Conservation (phyloP, 2,113 vertebrate species). For the Dissostichus mawsoni region DNA sequence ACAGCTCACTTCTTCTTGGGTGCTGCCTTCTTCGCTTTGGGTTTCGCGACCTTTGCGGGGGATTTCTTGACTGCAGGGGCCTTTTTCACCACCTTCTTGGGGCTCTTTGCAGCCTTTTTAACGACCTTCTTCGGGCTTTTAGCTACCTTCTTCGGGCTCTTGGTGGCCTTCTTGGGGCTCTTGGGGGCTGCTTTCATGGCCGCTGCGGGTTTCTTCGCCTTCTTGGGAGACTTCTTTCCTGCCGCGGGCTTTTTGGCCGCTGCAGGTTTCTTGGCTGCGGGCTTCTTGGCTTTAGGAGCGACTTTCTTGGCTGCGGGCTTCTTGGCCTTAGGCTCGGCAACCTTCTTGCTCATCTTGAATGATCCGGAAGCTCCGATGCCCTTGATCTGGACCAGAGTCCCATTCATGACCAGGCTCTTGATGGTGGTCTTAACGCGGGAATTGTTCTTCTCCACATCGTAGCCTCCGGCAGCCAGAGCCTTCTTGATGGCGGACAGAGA, state of each 20-base stretch:
- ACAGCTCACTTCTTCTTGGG: not conserved
- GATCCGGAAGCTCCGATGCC: not conserved
- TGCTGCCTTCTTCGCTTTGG: not conserved
- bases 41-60: too few relatives aligned
- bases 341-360: conserved; percentile 6
- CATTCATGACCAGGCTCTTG: not conserved
- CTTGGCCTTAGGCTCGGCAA: not conserved
- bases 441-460: too few relatives aligned
- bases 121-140: too few relatives aligned
- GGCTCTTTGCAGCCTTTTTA: not conserved
- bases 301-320: not conserved
- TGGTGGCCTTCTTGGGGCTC: not conserved
- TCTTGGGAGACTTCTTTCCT: too few relatives aligned
- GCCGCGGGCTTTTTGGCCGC: not conserved
- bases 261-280: too few relatives aligned
- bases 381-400: conserved; percentile 8
- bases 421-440: too few relatives aligned
- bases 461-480: too few relatives aligned
- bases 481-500: too few relatives aligned
- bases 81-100: too few relatives aligned
- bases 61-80: too few relatives aligned
- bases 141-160: not conserved
- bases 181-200: not conserved
- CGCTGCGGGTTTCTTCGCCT: too few relatives aligned
- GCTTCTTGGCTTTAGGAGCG: not conserved